A percentile compares a stretch with the other conserved stretches of the same genome.
Evolutionary conservation across 2,113 vertebrate species (phyloP).

Genomic region (Climacteris rufus): DNA sequence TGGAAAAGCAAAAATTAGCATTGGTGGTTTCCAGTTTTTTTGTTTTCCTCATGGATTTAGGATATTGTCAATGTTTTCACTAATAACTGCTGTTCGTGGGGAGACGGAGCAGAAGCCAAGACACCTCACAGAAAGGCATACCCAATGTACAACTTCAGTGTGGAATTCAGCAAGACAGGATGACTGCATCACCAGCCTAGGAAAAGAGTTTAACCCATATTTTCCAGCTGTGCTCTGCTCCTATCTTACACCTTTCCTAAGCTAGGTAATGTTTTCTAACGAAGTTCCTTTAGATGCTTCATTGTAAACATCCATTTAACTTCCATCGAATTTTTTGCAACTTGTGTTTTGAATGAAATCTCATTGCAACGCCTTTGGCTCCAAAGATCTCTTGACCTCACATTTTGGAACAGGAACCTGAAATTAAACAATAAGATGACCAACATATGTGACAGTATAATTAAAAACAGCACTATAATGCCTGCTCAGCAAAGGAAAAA

Average conservation of each 20-base stretch:
- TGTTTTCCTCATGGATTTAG: neutral
- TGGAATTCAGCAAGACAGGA: neutral
- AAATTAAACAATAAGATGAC: conserved; percentile 9
- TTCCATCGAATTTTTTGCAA: neutral
- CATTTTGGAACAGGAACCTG: neutral
- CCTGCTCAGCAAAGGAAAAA: neutral
- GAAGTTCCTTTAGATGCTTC: neutral
- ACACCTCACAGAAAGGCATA: neutral
- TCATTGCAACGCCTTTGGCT: neutral
- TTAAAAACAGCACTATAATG: neutral
- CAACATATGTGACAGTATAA: neutral
- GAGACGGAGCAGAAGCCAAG: neutral
- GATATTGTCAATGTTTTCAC: neutral
- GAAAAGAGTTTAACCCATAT: neutral
- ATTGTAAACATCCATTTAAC: neutral
- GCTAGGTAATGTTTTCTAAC: neutral
- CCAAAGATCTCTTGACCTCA: neutral
- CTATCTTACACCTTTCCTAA: neutral
- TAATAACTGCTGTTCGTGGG: neutral
- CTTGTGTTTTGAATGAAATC: neutral
- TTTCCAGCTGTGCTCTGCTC: neutral
- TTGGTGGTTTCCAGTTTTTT: neutral
- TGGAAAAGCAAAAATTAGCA: neutral
- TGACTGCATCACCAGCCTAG: neutral
- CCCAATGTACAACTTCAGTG: neutral